Evolutionary conservation across 2,797 vertebrate species (phyloP), one percentile per base, ranked within the genome.

Genomic region (Remorina albescens): DNA sequence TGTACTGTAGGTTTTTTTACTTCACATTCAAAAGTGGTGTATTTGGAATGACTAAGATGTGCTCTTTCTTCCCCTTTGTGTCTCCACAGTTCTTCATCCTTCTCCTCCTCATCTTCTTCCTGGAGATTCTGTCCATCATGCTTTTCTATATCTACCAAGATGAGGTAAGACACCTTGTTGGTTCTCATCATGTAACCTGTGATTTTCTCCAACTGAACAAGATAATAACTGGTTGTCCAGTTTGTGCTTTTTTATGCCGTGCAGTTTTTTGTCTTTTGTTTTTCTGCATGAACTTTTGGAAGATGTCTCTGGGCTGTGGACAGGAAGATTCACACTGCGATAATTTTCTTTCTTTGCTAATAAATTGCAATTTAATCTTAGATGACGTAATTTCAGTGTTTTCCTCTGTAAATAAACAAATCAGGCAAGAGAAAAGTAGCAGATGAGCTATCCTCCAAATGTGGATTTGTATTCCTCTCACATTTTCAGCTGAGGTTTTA

Each of bases 121-220:
- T 99, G 93, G 98, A 99, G 88, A 94, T 97, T 85, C 94, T 96
- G 67, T 94, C 94, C 73, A 95, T 97, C 81, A 95, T 96, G 92
- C 95, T 99, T 32, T 99, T 99, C 95, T 98, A 97, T 57, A 93
- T 96, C 89, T 98, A 99, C 92, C 97, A 96, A 0, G 96, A 98
- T 76, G 93, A 98, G 97, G 98, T 99, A 94, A 92, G 93, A 80
- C 65, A 21, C 26, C 2, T 6, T 51, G 55, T 69, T 76, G 49
- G 44, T 16, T 60, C 60, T 54, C 30, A 11, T 21, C 16, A 5
- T 53, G 21, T 16, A 54, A 62, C 47, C 44, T 74, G 26, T 80
- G 67, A 72, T 74, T 67, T 63, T 66, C 58, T 30, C 28, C 64
- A 50, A n/a, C 65, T 28, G 56, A 53, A 60, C 46, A 28, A 41